Evolutionary conservation across 2,797 vertebrate genomes (phyloP).

Genomic region (Steatocranus sp.): DNA sequence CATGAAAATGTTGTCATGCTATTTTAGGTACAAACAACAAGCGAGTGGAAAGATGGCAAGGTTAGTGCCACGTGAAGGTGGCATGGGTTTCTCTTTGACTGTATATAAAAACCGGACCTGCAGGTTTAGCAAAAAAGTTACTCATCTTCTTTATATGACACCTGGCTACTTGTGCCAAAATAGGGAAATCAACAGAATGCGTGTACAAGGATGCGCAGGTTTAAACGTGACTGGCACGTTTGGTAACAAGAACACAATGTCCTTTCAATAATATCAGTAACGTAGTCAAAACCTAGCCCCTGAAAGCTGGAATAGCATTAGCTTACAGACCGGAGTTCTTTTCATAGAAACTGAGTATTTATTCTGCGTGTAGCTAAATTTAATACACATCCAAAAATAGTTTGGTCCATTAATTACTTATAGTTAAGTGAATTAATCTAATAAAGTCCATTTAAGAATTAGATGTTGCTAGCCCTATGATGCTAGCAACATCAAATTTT

Average conservation of each 20-base stretch:
- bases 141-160: neutral
- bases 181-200: neutral
- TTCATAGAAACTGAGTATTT: neutral
- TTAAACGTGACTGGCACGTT: neutral
- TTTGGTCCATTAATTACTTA: neutral
- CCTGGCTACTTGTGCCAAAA: neutral
- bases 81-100: neutral
- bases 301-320: neutral
- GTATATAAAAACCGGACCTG: neutral
- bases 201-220: neutral
- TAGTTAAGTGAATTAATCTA: neutral
- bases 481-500: neutral
- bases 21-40: neutral
- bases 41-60: constrained; percentile 24
- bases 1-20: neutral
- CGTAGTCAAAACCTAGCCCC: neutral
- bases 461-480: neutral
- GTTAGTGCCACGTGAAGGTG: neutral
- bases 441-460: neutral
- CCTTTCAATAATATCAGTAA: neutral
- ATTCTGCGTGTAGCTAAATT: neutral
- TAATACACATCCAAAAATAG: neutral
- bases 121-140: neutral
- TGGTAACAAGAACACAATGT: neutral
- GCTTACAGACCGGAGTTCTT: neutral